phyloP scores from a whole-genome alignment of 2,113 vertebrate species.

The Gobio gobio region DNA sequence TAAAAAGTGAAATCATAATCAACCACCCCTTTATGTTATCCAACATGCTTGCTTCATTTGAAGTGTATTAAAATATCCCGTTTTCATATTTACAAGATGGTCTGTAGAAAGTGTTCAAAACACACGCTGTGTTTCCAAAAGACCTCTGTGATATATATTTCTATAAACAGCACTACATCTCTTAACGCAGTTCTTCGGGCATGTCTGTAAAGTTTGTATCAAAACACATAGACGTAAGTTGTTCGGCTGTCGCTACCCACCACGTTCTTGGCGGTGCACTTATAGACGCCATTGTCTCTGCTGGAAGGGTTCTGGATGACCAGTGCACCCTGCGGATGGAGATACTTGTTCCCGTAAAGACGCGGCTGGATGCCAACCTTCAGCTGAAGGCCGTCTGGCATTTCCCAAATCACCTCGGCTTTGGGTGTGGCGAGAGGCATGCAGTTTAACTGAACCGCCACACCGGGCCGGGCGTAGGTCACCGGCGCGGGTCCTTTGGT shows the following conservation, averaged over 20 bases:
- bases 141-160: not conserved
- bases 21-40: not conserved
- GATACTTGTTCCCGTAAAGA: slow-evolving; percentile 85
- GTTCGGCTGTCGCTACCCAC: slow-evolving; percentile 87
- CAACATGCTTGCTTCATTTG: not conserved
- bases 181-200: slow-evolving; percentile 74
- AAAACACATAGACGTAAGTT: slow-evolving; percentile 92
- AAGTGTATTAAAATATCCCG: not conserved
- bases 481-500: slow-evolving; percentile 83
- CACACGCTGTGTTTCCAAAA: not conserved
- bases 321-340: slow-evolving; percentile 88
- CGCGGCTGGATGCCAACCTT: slow-evolving; percentile 79
- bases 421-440: slow-evolving; percentile 85
- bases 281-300: slow-evolving; percentile 88
- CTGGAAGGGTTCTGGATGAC: slow-evolving; percentile 85
- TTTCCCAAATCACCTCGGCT: slow-evolving; percentile 87
- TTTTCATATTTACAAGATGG: slow-evolving; percentile 6
- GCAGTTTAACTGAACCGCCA: slow-evolving; percentile 85
- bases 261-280: slow-evolving; percentile 88
- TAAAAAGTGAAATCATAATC: no score
- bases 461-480: slow-evolving; percentile 83
- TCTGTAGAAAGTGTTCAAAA: not conserved
- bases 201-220: slow-evolving; percentile 54
- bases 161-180: slow-evolving; percentile 56
- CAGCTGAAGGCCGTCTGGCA: slow-evolving; percentile 85